Conservation (phyloP, 2,797 vertebrate species). For the Carcharodon carcharias region DNA sequence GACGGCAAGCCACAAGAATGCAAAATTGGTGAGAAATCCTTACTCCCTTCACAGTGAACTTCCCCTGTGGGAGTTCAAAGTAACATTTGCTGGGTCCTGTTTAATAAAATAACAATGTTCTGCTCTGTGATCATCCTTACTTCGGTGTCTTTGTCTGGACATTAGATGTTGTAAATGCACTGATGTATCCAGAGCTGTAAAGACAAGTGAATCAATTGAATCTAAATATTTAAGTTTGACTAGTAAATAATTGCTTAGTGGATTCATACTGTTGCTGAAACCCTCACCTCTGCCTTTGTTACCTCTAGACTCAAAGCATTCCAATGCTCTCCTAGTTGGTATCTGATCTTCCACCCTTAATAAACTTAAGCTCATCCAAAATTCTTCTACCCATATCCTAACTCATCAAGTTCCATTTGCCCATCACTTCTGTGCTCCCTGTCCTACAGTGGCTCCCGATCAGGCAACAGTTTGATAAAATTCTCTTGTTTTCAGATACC, state of each 20-base stretch:
- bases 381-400: not conserved
- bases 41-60: too few relatives aligned
- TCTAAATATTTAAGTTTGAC: not conserved
- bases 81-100: not conserved
- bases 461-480: too few relatives aligned
- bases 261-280: not conserved
- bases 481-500: not conserved
- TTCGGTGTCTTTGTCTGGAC: not conserved
- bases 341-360: too few relatives aligned
- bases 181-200: not conserved
- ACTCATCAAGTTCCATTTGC: not conserved
- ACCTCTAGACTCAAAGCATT: too few relatives aligned
- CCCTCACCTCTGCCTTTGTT: too few relatives aligned
- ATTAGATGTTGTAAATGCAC: not conserved
- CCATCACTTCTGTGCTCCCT: not conserved
- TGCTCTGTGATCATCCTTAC: not conserved
- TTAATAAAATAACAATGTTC: not conserved
- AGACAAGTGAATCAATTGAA: not conserved
- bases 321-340: too few relatives aligned
- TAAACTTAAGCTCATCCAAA: not conserved
- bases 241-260: not conserved
- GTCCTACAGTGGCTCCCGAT: not conserved
- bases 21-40: too few relatives aligned
- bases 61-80: not conserved
- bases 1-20: too few relatives aligned